These are phyloP conservation scores for Trissolcus basalis DNA, from an alignment of 1,140 invertebrate genomes.

Conservation along the genomic window DNA sequence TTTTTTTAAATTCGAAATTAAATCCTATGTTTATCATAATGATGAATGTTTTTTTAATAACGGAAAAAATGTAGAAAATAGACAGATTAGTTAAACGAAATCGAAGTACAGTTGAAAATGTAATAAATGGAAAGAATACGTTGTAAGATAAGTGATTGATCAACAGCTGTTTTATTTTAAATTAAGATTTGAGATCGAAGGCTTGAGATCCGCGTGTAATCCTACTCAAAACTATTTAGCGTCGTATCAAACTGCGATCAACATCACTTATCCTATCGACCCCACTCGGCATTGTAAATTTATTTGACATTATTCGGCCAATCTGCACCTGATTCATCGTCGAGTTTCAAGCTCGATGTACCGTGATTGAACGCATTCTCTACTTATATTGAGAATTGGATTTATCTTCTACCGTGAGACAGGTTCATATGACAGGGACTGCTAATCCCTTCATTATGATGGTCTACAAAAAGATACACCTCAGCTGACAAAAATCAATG, in stretches of 20 bases:
- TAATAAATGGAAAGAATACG: too few relatives aligned
- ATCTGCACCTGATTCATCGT: slow-evolving; percentile 65
- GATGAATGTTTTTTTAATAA: too few relatives aligned
- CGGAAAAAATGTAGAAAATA: too few relatives aligned
- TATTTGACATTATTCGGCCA: slow-evolving; percentile 64
- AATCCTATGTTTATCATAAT: background rate
- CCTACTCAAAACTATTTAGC: slow-evolving; percentile 64
- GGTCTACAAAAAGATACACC: background rate
- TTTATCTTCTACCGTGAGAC: slow-evolving; percentile 50
- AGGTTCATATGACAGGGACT: slow-evolving; percentile 41
- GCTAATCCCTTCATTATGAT: slow-evolving; percentile 36
- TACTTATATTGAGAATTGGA: slow-evolving; percentile 49
- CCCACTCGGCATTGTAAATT: slow-evolving; percentile 43
- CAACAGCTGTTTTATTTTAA: background rate
- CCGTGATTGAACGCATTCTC: slow-evolving; percentile 58
- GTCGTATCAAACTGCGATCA: slow-evolving; percentile 48
- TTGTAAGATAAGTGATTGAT: too few relatives aligned
- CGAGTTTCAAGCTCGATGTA: slow-evolving; percentile 49
- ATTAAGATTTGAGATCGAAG: background rate
- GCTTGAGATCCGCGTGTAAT: slow-evolving; percentile 48
- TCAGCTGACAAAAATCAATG: background rate
- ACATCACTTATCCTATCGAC: slow-evolving; percentile 58
- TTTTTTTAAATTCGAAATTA: background rate
- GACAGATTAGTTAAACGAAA: too few relatives aligned
- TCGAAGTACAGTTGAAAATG: too few relatives aligned